Evolutionary conservation across 2,113 vertebrate genomes (phyloP), one percentile per base, ranked within the genome.

Genomic region (Pycnonotus jocosus): DNA sequence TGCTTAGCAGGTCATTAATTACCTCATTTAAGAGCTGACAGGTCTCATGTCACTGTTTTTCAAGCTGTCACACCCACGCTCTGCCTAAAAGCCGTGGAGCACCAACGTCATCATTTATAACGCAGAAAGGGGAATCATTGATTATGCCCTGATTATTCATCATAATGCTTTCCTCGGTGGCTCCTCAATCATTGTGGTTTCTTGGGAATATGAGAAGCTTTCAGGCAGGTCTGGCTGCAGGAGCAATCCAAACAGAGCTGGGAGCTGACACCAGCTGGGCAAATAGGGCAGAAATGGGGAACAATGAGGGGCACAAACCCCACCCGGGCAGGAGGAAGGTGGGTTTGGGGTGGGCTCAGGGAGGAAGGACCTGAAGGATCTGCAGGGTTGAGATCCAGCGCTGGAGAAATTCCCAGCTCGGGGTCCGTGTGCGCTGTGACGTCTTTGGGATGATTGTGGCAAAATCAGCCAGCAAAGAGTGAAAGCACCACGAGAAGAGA

Each of bases 101-200:
- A 53, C 76, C 64, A 97, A 56, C 90, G 57, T 94, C 95, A 88
- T 96, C 97, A 94, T 97, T 92, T 95, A 97, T 97, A 97, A 97
- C 95, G 96, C 92, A 97, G 92, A 97, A 94, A 97, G 86, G 57
- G 58, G 91, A 91, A 91, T 94, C 96, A 95, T 93, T 96, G 97
- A 98, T 97, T 97, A 92, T 84, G 85, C 69, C 95, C 96, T 86
- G 96, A 97, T 98, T 95, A 97, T 97, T 97, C 97, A 97, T 95
- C 96, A 87, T 69, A 94, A 96, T 92, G 96, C 87, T 88, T 96
- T 91, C 94, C 93, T 95, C 94, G 95, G 62, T 53, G 92, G 94
- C 92, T 92, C 93, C 96, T 97, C 93, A 92, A 97, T 96, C 97
- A 94, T 44, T 96, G 96, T 7, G 87, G 94, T 95, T 98, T 96